Evolutionary conservation across 2,888 invertebrate species (phyloP), one percentile per base, ranked within the genome.

Genomic region (Nasonia oneida): DNA sequence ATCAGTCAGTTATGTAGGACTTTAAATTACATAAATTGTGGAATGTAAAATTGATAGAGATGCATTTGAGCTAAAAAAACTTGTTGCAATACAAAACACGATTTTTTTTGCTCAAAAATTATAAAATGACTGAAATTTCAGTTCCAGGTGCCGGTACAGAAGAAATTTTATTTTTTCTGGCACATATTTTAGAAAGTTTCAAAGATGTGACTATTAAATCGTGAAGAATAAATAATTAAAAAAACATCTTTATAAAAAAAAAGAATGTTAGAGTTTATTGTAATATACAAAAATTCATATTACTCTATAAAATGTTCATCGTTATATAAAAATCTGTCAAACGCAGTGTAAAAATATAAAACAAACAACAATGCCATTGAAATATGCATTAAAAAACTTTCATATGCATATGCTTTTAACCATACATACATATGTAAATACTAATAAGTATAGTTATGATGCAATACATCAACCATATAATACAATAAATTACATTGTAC

Each of bases 381-480:
- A 85, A 74, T 82, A 78, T 85, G 73, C 74, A 82, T 85, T 70
- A 14, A 71, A 67, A 83, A 61, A 61, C 61, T 81, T 83, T 83
- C 61, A 61, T 70, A 78, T 82, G 82, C 74, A 73, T 79, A 85
- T 70, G 64, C 64, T 82, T 81, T 80, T 74, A 73, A 82, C 39
- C 67, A 83, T 84, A 81, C 67, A 83, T 84, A 81, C 47, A 71
- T 76, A 86, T 86, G 83, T 84, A 87, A 78, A 82, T 86, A 86
- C 80, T 73, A 76, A 75, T 29, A 64, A 83, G 29, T 39, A 61
- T 61, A 83, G 39, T 64, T 80, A 73, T 73, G 42, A 82, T 73
- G 76, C 75, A 86, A 87, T 86, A 87, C 82, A 87, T 79, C 73
- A 84, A 84, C 39, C 73, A 87, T 80, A 81, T 73, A 73, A 74